A percentile compares a stretch with the other conserved stretches of the same genome.
Conservation (phyloP, 2,888 invertebrate genomes). For the Andrena trimmerana region DNA sequence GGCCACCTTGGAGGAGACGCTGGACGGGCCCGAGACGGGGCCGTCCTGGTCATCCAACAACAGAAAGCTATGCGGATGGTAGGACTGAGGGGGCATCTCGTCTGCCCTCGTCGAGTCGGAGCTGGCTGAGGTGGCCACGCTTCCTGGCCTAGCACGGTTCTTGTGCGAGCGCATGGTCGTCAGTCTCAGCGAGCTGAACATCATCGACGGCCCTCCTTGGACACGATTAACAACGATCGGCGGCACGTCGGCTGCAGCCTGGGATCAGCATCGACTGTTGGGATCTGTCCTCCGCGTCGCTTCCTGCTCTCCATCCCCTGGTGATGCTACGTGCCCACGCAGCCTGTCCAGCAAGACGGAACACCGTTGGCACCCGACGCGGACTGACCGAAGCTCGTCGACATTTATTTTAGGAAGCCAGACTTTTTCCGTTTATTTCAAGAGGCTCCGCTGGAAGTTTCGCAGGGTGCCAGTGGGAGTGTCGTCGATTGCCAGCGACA, state of each 20-base stretch:
- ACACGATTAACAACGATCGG: background rate
- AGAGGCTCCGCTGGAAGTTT: slow-evolving; percentile 6
- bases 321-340: background rate
- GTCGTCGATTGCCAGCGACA: too few relatives aligned
- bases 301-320: background rate
- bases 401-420: slow-evolving; percentile 42
- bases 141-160: slow-evolving; percentile 81
- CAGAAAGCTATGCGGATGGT: slow-evolving; percentile 75
- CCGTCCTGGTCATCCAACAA: slow-evolving; percentile 76
- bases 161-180: slow-evolving; percentile 83
- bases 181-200: slow-evolving; percentile 84
- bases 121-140: slow-evolving; percentile 82
- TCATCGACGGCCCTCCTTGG: slow-evolving; percentile 65
- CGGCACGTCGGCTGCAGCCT: background rate
- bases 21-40: slow-evolving; percentile 68
- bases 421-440: slow-evolving; percentile 29
- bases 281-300: background rate
- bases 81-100: slow-evolving; percentile 71
- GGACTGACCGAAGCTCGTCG: slow-evolving; percentile 18
- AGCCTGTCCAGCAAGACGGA: background rate
- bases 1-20: slow-evolving; percentile 92
- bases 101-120: slow-evolving; percentile 80
- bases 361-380: background rate
- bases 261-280: background rate
- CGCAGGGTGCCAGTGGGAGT: background rate